Evolutionary conservation across 2,888 invertebrate species (phyloP), one percentile per base, ranked within the genome.

Genomic region (Hylaea fasciaria): DNA sequence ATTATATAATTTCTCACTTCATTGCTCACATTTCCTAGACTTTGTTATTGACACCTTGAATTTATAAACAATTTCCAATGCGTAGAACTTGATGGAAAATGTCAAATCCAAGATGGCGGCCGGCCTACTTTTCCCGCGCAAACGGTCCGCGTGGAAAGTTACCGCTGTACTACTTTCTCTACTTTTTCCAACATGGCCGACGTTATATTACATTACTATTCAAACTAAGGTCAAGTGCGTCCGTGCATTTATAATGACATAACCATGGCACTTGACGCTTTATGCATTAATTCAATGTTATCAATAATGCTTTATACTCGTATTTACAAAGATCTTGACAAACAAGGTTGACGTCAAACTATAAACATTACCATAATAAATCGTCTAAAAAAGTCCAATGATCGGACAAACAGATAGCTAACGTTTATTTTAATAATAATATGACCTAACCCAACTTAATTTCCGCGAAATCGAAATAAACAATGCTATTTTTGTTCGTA

Each of bases 121-220:
- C 82, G 91, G 78, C 91, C 91, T 80, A 92, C 92, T 90, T 91
- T 90, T 91, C 87, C 89, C 88, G 85, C 85, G 86, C 86, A 86
- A 80, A 81, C 85, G 80, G 77, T 80, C 79, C 82, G 86, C 85
- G 86, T 91, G 91, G 92, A 92, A 92, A 92, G 92, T 92, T 91
- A 89, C 90, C 81, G 81, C 80, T 86, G 91, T 85, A 90, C 92
- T 92, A 91, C 92, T 92, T 92, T 92, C 92, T 91, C 92, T 86
- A 86, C 91, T 91, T 90, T 91, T 92, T 89, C 89, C 87, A 91
- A 91, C 83, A 91, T 90, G 91, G 90, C 89, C 75, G 81, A 73
- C 78, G 76, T 80, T 82, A 81, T 78, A 48, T 47, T 52, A 78
- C 81, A 81, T 78, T 84, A 80, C 77, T 80, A 77, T 81, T 82